Conservation (phyloP, 2,113 vertebrate species). For the Ptilorrhoa leucosticta region DNA sequence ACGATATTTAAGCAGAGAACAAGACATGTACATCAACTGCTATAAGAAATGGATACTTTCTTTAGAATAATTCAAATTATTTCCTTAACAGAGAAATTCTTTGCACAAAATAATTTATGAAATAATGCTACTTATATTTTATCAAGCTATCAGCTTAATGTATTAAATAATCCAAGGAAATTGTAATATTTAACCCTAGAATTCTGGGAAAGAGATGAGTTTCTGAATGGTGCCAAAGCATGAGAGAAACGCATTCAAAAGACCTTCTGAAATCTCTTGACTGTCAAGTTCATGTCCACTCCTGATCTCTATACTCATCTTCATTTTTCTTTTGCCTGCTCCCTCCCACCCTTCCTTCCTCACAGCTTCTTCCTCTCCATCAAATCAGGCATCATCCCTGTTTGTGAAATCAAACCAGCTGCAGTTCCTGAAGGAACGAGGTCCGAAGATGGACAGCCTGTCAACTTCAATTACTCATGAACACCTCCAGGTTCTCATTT, state of each 20-base stretch:
- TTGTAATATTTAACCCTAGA: background rate
- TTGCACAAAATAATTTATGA: background rate
- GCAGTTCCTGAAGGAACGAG: background rate
- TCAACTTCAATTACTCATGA: fast-evolving
- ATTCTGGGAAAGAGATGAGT: background rate
- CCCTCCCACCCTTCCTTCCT: background rate
- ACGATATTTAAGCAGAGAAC: background rate
- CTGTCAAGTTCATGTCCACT: background rate
- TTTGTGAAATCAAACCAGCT: background rate
- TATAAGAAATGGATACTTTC: background rate
- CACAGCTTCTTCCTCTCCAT: background rate
- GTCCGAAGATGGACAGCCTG: background rate
- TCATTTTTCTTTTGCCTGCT: background rate
- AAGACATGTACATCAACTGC: background rate
- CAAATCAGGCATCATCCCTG: background rate
- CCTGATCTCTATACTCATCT: background rate
- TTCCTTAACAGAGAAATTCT: background rate
- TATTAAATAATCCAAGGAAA: background rate
- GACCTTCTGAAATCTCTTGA: background rate
- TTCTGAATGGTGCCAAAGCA: background rate
- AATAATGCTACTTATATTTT: background rate
- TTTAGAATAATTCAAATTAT: background rate
- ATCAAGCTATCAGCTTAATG: background rate
- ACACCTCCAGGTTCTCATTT: background rate
- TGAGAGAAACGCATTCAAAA: background rate